Base-by-base conservation (phyloP, 2,797 vertebrate genomes). In the Prunella strophiata region DNA sequence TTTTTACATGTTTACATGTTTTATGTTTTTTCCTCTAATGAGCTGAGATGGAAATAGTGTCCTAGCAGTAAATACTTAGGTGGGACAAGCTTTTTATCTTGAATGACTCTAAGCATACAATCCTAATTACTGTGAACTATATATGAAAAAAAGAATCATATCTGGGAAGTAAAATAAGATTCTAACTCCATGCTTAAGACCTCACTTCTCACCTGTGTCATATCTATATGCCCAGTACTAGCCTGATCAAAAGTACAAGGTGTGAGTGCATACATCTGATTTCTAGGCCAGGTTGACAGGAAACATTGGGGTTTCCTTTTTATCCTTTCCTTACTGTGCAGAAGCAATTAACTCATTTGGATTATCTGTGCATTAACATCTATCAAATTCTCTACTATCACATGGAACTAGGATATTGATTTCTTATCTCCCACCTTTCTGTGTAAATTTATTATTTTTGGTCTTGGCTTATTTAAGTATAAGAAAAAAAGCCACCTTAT, bases 381-480 rank as follows among this genome's bases (percentile, higher is more conserved):
- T 85, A 55, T 78, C 36, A 94, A 32, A 93, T 76, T 76, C 32
- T 34, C n/a, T 62, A 13, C 34, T 88, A 51, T 55, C 62, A 29
- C 42, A 65, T 58, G n/a, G 43, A 88, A 75, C 51, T 84, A 58
- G 10, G 22, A 51, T 93, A 92, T 62, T 40, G 62, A 87, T 87
- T 40, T 87, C 84, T 78, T 67, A 40, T 85, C 43, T 89, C 8
- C 16, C 34, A 23, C 20, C 18, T 47, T 95, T 78, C 70, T 62
- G 58, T 72, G 55, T 36, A 74, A 94, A 95, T 88, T 43, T 91
- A 70, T 85, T 91, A 51, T 89, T 87, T 94, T 62, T 59, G 11
- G 48, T 50, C 78, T 76, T 71, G 26, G 7, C 5, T 83, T 6
- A 10, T 63, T 67, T 74, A 73, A 82, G 48, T 45, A 89, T 61